Conservation (phyloP, 2,113 vertebrate genomes). For the Lophochroa leadbeateri region DNA sequence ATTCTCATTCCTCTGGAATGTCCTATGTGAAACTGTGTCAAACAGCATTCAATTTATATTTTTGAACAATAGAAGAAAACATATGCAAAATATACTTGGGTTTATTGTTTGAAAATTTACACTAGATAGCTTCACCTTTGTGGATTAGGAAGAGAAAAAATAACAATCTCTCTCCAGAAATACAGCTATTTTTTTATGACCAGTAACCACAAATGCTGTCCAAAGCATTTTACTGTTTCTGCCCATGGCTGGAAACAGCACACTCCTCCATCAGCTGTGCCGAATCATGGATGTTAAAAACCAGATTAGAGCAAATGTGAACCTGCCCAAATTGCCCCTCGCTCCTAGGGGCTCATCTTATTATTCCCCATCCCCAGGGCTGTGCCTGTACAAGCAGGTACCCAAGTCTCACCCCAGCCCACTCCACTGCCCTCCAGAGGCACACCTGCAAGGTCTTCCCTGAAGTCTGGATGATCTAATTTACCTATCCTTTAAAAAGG, state of each 20-base stretch:
- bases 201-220: not conserved
- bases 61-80: not conserved
- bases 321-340: not conserved
- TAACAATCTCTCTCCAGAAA: not conserved
- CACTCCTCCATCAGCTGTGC: accelerated
- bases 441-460: not conserved
- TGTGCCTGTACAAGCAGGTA: too few relatives aligned
- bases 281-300: accelerated
- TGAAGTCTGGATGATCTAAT: not conserved
- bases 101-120: not conserved
- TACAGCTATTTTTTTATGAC: not conserved
- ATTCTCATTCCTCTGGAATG: not conserved
- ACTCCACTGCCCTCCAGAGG: not conserved
- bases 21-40: not conserved
- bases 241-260: accelerated
- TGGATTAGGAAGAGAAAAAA: not conserved
- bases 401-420: not conserved
- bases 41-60: not conserved
- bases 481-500: too few relatives aligned
- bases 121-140: not conserved
- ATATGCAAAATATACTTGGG: not conserved
- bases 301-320: not conserved
- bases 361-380: not conserved
- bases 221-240: not conserved
- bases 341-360: accelerated